These are phyloP conservation scores for Sebastes variabilis DNA, from an alignment of 2,797 vertebrate genomes.

Conservation along the genomic window DNA sequence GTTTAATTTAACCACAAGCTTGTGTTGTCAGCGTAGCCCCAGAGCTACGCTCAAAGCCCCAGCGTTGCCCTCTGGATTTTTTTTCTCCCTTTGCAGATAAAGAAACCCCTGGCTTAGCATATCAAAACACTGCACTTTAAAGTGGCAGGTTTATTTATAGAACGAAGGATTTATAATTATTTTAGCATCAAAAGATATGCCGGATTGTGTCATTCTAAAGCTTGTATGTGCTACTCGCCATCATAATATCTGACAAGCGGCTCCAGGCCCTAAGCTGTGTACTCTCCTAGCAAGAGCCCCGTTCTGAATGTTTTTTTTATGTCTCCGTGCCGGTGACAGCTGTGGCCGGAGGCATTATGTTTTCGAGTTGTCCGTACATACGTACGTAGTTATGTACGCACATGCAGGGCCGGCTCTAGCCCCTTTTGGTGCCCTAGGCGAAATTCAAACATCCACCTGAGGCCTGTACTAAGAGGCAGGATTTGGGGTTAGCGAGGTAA, in stretches of 20 bases:
- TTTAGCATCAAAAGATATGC: constrained; percentile 58
- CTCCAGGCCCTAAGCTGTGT: constrained; percentile 31
- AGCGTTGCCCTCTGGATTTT: constrained; percentile 62
- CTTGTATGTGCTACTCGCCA: constrained; percentile 19
- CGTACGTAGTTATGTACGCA: too few species aligned
- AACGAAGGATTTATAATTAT: constrained; percentile 60
- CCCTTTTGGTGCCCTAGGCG: too few species aligned
- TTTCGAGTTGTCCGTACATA: too few species aligned
- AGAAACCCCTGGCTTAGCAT: constrained; percentile 49
- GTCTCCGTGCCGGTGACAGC: background rate
- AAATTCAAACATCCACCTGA: background rate
- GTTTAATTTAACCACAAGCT: constrained; percentile 69
- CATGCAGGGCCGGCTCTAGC: too few species aligned
- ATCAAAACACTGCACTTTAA: constrained; percentile 60
- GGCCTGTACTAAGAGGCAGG: background rate
- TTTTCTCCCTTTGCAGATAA: constrained; percentile 47
- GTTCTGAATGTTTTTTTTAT: constrained; percentile 12
- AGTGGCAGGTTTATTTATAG: constrained; percentile 65
- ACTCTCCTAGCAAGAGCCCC: constrained; percentile 3
- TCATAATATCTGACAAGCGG: constrained; percentile 47
- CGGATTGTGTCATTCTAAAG: constrained; percentile 46
- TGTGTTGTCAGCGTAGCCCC: constrained; percentile 58
- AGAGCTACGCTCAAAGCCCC: constrained; percentile 58
- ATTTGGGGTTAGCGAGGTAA: background rate
- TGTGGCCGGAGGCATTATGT: too few species aligned